These are phyloP conservation scores for Melanaphis sacchari DNA, from an alignment of 1,140 invertebrate species.

Conservation along the genomic window DNA sequence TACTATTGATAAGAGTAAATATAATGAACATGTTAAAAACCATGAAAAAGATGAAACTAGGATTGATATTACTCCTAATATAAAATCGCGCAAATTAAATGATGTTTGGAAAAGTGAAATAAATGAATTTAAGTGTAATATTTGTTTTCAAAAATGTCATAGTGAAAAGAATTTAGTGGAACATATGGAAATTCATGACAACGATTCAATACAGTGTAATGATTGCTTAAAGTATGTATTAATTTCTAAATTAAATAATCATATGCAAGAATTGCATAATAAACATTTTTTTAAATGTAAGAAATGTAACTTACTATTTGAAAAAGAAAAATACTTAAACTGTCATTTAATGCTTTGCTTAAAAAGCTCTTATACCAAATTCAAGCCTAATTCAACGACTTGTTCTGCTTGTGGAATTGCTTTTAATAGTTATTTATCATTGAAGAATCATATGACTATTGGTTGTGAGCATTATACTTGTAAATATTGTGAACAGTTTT, in stretches of 20 bases:
- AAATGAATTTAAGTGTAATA: slow-evolving; percentile 26
- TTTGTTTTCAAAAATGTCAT: slow-evolving; percentile 15
- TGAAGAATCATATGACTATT: neutral
- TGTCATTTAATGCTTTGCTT: slow-evolving; percentile 6
- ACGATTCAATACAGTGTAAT: neutral
- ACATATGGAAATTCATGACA: neutral
- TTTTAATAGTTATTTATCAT: neutral
- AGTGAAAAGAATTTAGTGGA: slow-evolving; percentile 11
- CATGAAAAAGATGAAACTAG: neutral
- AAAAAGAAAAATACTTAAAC: neutral
- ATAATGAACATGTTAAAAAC: neutral
- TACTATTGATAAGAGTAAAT: neutral
- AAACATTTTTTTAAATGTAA: neutral
- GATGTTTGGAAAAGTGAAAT: slow-evolving; percentile 41
- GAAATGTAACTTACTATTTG: neutral
- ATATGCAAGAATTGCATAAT: neutral
- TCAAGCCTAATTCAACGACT: neutral
- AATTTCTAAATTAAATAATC: neutral
- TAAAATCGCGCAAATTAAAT: slow-evolving; percentile 29
- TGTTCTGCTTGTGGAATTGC: neutral
- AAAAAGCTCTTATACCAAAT: neutral
- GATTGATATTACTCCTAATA: neutral
- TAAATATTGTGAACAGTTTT: neutral
- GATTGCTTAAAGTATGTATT: neutral
- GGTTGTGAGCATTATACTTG: neutral